Base-by-base conservation (phyloP, 2,113 vertebrate genomes). In the Chaetops frenatus region DNA sequence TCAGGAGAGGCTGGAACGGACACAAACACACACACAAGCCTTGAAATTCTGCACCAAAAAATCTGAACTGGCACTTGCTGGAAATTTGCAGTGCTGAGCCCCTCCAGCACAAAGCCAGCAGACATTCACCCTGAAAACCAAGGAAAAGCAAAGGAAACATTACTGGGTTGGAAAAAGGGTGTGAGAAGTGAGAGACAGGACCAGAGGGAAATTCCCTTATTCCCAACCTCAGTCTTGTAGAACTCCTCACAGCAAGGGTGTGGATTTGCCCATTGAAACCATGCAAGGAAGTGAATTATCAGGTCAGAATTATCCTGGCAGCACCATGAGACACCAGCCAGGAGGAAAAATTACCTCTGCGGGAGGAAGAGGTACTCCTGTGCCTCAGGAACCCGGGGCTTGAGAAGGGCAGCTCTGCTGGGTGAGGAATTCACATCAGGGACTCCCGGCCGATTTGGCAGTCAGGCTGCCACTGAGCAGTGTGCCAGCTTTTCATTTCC, bases 201-300 rank as follows among this genome's bases (percentile, higher is more conserved):
- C 29, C 15, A 57, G 50, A 69, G 16, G 19, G 36, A 64, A 81
- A 36, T 10, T 70, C 21, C 27, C 21, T 61, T 56, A 16, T 44
- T 69, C 27, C 33, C 2, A 0, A 5, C 48, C 35, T 11, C 48
- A 38, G 4, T 27, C 23, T 5, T 22, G 10, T 5, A 40, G 28
- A 36, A 54, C 7, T 11, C 48, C 47, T 72, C 25, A 58, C 11
- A 80, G 31, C 14, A 33, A 9, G 0, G 0, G 25, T 19, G 35
- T 13, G 33, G 79, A 40, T 29, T 14, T 35, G 13, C 48, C 44
- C 28, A 4, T 21, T 50, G 36, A 71, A 82, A 42, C 56, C 28
- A 7, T 3, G 19, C 31, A 76, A 38, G 38, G 9, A 44, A 40
- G n/a, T 9, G 1, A 48, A 51, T n/a, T n/a, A 12, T 17, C 2